Conservation (phyloP, 2,888 invertebrate species). For the Apamea anceps region DNA sequence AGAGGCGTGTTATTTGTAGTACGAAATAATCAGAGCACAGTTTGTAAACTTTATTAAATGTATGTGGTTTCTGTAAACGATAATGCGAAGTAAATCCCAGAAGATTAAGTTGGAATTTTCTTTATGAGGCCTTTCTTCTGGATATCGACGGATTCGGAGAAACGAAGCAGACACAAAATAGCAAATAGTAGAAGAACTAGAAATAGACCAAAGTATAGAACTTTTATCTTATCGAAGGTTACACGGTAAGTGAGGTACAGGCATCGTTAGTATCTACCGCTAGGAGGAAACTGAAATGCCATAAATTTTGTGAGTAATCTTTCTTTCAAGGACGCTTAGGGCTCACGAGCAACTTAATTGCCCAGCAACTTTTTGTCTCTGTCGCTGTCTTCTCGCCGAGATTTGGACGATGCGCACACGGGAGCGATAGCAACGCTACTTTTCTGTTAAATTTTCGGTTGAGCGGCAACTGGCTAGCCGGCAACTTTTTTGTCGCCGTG, state of each 20-base stretch:
- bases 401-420: too few species aligned
- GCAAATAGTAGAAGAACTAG: background rate
- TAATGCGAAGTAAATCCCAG: background rate
- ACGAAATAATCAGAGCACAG: slow-evolving; percentile 69
- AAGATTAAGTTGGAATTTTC: background rate
- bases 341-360: too few species aligned
- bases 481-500: too few species aligned
- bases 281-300: background rate
- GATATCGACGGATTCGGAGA: background rate
- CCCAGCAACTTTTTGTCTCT: too few species aligned
- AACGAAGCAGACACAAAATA: background rate
- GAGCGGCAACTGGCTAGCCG: too few species aligned
- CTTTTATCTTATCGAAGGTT: background rate
- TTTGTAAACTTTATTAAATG: slow-evolving; percentile 61
- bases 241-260: background rate
- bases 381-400: too few species aligned
- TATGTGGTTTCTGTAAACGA: slow-evolving; percentile 35
- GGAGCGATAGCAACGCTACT: too few species aligned
- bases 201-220: background rate
- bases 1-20: slow-evolving; percentile 61
- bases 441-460: too few species aligned
- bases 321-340: too few species aligned
- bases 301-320: background rate
- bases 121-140: too few species aligned
- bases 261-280: background rate